Percentiles rank a stretch among this genome's conserved stretches.
These are phyloP conservation scores for Agriopis marginaria DNA, from an alignment of 2,888 invertebrate genomes.

Conservation along the genomic window DNA sequence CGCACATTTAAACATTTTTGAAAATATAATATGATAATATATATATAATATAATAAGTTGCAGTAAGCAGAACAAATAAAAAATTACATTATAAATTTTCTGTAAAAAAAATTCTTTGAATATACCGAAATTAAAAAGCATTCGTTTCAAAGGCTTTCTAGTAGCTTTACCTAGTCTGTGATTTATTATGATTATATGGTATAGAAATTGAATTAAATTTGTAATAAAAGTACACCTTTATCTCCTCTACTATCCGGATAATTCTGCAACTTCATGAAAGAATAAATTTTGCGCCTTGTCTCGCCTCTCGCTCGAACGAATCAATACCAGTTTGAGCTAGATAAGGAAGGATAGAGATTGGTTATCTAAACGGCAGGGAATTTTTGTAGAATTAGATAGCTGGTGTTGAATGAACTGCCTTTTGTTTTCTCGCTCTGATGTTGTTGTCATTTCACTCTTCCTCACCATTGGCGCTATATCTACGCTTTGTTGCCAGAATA, in stretches of 20 bases:
- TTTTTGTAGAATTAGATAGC: constrained; percentile 73
- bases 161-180: not conserved
- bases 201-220: not conserved
- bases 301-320: constrained; percentile 54
- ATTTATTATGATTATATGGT: not conserved
- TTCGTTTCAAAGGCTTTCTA: too few species aligned
- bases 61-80: too few species aligned
- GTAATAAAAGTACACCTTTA: constrained; percentile 10
- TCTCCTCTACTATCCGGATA: constrained; percentile 65
- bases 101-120: too few species aligned
- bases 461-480: constrained; percentile 69
- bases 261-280: constrained; percentile 74
- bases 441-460: constrained; percentile 71
- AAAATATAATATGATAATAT: too few species aligned
- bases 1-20: too few species aligned
- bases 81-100: too few species aligned
- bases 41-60: too few species aligned
- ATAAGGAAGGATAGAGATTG: constrained; percentile 64
- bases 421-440: constrained; percentile 76
- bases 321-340: constrained; percentile 47
- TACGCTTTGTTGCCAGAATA: constrained; percentile 73
- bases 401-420: constrained; percentile 78
- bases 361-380: constrained; percentile 70
- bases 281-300: constrained; percentile 52
- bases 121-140: too few species aligned